Percentiles rank a stretch among this genome's conserved stretches.
Conservation (phyloP, 1,140 invertebrate species). For the Globodera ellingtonae region DNA sequence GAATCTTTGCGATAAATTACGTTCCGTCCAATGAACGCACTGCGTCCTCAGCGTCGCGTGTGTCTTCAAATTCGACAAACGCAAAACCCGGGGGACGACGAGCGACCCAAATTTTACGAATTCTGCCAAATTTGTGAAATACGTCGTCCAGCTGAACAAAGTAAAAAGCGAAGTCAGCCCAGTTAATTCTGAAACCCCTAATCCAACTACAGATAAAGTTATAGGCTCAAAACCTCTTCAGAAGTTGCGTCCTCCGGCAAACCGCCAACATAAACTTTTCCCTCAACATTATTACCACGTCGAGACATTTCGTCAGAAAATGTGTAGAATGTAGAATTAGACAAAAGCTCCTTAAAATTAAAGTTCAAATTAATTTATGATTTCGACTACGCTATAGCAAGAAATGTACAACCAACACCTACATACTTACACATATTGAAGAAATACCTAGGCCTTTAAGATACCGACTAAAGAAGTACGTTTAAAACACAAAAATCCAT, state of each 20-base stretch:
- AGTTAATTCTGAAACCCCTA: constrained; percentile 2
- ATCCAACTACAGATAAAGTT: not conserved
- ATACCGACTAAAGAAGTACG: too few species aligned
- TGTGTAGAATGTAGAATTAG: too few species aligned
- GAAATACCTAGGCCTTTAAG: too few species aligned
- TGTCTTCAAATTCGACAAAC: constrained; percentile 93
- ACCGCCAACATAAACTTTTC: constrained; percentile 95
- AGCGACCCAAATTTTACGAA: constrained; percentile 91
- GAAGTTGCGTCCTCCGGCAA: constrained; percentile 68
- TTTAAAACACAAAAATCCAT: too few species aligned
- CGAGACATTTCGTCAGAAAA: constrained; percentile 33
- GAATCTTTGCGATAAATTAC: too few species aligned
- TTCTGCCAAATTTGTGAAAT: constrained; percentile 88
- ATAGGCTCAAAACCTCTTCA: constrained; percentile 45
- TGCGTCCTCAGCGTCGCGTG: constrained; percentile 89
- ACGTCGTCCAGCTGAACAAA: constrained; percentile 78
- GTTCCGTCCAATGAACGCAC: constrained; percentile 85
- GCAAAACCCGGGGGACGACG: constrained; percentile 90
- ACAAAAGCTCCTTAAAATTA: too few species aligned
- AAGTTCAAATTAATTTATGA: too few species aligned
- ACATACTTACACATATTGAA: too few species aligned
- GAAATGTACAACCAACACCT: too few species aligned
- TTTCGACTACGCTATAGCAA: too few species aligned
- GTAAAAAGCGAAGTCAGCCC: not conserved
- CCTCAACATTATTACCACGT: constrained; percentile 71